Percentiles rank a stretch among this genome's conserved stretches.
phyloP scores from a whole-genome alignment of 2,113 vertebrate species.

The Macrotis lagotis region DNA sequence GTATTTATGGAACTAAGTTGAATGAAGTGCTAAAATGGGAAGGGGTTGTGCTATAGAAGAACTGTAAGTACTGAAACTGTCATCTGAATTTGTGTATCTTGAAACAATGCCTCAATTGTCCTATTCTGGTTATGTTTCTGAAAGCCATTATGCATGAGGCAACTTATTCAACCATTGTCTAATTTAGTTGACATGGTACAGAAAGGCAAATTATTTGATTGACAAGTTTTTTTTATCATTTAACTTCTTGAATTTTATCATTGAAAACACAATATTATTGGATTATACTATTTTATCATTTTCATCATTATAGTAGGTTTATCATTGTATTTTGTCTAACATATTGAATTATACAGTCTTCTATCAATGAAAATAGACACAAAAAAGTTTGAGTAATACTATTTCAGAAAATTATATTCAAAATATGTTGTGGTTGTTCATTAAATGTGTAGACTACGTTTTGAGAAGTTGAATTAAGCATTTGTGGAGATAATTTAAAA shows the following conservation, averaged over 20 bases:
- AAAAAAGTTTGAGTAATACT: background rate
- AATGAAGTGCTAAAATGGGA: background rate
- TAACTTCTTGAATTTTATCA: constrained; percentile 25
- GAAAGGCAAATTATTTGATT: background rate
- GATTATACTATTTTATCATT: constrained; percentile 52
- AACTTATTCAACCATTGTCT: background rate
- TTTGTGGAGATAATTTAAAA: background rate
- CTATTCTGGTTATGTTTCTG: background rate
- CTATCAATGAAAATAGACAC: background rate
- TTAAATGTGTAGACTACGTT: background rate
- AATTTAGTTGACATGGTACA: constrained; percentile 14
- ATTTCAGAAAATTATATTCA: background rate
- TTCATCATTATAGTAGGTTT: background rate
- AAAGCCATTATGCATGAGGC: background rate
- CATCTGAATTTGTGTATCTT: background rate
- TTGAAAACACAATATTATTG: constrained; percentile 54
- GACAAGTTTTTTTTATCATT: constrained; percentile 46
- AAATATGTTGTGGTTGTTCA: background rate
- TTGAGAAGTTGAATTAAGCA: background rate
- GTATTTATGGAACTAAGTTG: background rate
- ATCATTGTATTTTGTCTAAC: constrained; percentile 17
- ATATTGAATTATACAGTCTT: background rate
- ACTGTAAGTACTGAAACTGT: background rate
- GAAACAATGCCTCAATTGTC: background rate
- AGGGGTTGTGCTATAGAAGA: background rate